A percentile compares a stretch with the other conserved stretches of the same genome.
phyloP scores from a whole-genome alignment of 2,113 vertebrate species.

The Grammomys surdaster region DNA sequence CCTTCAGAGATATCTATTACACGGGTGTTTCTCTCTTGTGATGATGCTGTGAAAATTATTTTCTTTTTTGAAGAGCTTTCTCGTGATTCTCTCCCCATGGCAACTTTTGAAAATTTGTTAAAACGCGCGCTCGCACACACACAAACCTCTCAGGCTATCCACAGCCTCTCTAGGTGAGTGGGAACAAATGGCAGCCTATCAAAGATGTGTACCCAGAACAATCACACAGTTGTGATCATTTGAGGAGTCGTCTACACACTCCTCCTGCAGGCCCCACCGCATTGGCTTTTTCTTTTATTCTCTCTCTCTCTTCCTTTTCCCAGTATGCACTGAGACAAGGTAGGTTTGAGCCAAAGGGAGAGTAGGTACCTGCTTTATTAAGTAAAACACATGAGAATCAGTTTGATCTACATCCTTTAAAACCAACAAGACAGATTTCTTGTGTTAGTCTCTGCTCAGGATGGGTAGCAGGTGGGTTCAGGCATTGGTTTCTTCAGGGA shows the following conservation, averaged over 20 bases:
- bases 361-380: constrained; percentile 15
- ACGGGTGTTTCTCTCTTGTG: constrained; percentile 70
- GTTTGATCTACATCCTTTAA: constrained; percentile 29
- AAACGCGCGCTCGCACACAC: neutral
- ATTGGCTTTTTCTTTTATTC: neutral
- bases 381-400: constrained; percentile 52
- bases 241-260: neutral
- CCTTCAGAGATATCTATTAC: constrained; percentile 69
- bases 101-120: constrained; percentile 81
- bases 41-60: constrained; percentile 78
- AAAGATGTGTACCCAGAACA: constrained; percentile 39
- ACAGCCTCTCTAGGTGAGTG: constrained; percentile 73
- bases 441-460: neutral
- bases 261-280: neutral
- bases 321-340: neutral
- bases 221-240: constrained; percentile 64
- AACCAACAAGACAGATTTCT: neutral
- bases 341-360: neutral
- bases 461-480: neutral
- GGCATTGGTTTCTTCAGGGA: neutral
- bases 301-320: neutral
- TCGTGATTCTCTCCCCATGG: constrained; percentile 75
- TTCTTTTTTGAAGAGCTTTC: constrained; percentile 77
- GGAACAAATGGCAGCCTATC: constrained; percentile 63
- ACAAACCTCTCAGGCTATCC: constrained; percentile 70